phyloP scores from a whole-genome alignment of 2,888 invertebrate genomes.

The Trichopoda pennipes region DNA sequence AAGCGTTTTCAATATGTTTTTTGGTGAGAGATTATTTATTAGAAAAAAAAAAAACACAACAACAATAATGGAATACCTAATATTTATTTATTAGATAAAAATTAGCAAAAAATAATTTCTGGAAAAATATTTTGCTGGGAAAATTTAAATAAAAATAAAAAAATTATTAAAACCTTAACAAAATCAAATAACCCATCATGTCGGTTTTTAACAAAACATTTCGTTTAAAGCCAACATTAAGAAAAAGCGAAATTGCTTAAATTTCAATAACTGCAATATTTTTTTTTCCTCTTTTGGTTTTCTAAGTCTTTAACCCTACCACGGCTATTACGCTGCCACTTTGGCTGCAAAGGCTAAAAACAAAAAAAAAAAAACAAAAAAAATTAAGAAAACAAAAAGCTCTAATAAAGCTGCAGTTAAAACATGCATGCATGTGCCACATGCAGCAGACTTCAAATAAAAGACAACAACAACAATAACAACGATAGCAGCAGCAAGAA shows the following conservation, averaged over 20 bases:
- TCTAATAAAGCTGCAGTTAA: conserved; percentile 53
- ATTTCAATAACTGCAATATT: conserved; percentile 17
- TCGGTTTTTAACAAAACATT: too few species aligned
- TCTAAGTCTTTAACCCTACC: conserved; percentile 42
- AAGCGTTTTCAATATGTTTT: too few species aligned
- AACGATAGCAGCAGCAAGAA: too few species aligned
- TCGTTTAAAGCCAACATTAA: too few species aligned
- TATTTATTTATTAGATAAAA: background rate
- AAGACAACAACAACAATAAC: too few species aligned
- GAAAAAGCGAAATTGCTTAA: background rate
- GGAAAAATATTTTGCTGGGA: too few species aligned
- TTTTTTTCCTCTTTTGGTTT: conserved; percentile 3
- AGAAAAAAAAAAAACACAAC: too few species aligned
- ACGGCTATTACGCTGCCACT: conserved; percentile 25
- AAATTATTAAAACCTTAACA: too few species aligned
- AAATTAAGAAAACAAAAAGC: conserved; percentile 14
- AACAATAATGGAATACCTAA: too few species aligned
- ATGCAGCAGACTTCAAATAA: conserved; percentile 51
- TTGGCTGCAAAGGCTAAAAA: conserved; percentile 13
- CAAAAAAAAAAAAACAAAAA: background rate
- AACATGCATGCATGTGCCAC: conserved; percentile 54
- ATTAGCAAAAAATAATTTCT: background rate
- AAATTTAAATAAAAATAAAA: too few species aligned
- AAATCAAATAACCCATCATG: too few species aligned
- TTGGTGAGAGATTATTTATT: background rate